Base-by-base conservation (phyloP, 1,140 invertebrate genomes). In the Drosophila neocordata region DNA sequence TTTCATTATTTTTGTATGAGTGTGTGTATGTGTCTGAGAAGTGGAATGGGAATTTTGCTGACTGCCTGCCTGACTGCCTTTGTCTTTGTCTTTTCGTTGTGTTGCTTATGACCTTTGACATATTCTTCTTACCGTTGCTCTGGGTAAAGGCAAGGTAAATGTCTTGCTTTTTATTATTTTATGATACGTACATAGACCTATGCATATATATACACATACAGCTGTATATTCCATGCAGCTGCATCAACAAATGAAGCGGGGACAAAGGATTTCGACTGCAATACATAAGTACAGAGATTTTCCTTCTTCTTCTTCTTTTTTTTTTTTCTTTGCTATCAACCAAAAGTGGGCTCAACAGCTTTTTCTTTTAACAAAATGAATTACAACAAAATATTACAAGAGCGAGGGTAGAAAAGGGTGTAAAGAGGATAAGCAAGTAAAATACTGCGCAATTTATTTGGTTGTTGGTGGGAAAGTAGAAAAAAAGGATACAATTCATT, bases 61-160 rank as follows among this genome's bases (percentile, higher is more conserved):
- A 22, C 34, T 38, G 11, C 68, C 77, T 84, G 73, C 73, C 73
- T 85, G 27, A 2, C 24, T 77, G 63, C 20, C 55, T 63, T 48
- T 51, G 52, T 73, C 62, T 69, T 78, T 65, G 55, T 61, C n/a
- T 31, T 31, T 31, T 31, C 5, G 27, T 67, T 67, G n/a, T 55
- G 65, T 66, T 57, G 81, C 74, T 75, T 80, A 87, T 82, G 82
- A 87, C 82, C 82, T 85, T 78, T 85, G 82, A 85, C 82, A 85
- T 85, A 75, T 72, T 85, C 61, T 65, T 77, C 73, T 41, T 65
- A 64, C 77, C 72, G 84, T 68, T 84, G 80, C 51, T 55, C 53
- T 48, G 37, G 72, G 77, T 48, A 56, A 31, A 55, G 62, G 65
- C 57, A 65, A 82, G 72, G 67, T 65, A 81, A 60, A 48, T 15